Conservation (phyloP, 2,888 invertebrate species). For the Apotomis turbidana region DNA sequence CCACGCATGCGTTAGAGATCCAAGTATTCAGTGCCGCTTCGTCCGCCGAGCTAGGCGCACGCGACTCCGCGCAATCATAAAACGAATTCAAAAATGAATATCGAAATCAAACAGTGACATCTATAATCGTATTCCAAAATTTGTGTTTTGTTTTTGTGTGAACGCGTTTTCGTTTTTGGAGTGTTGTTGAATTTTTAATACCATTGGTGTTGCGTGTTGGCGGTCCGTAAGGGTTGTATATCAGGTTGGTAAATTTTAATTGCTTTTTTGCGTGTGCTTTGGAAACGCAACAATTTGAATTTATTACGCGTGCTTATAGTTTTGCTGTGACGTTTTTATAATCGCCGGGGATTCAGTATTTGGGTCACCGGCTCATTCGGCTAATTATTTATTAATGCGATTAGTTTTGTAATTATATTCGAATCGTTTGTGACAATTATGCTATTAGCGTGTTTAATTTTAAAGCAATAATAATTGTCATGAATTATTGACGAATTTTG, state of each 20-base stretch:
- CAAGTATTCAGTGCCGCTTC: conserved; percentile 63
- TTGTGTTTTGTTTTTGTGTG: conserved; percentile 43
- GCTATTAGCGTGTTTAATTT: too few relatives aligned
- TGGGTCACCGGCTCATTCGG: conserved; percentile 21
- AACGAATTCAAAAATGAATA: conserved; percentile 63
- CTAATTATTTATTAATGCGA: conserved; percentile 14
- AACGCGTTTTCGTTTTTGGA: conserved; percentile 47
- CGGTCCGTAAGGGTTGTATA: conserved; percentile 7
- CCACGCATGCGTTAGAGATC: conserved; percentile 67
- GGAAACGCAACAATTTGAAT: conserved; percentile 21
- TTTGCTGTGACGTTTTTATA: conserved; percentile 1
- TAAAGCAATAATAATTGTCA: too few relatives aligned
- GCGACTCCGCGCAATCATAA: conserved; percentile 55
- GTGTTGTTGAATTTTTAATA: conserved; percentile 63
- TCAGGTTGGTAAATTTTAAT: conserved; percentile 46
- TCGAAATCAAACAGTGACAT: conserved; percentile 64
- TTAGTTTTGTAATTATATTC: background rate
- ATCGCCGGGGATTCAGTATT: conserved; percentile 17
- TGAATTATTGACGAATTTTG: too few relatives aligned
- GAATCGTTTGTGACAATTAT: background rate
- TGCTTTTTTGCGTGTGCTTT: conserved; percentile 44
- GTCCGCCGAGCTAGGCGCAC: conserved; percentile 59
- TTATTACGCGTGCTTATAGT: conserved; percentile 6
- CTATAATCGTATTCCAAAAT: conserved; percentile 29
- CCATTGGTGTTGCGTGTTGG: conserved; percentile 46